Evolutionary conservation across 2,113 vertebrate genomes (phyloP).

Genomic region (Cryptomyrus ogoouensis): DNA sequence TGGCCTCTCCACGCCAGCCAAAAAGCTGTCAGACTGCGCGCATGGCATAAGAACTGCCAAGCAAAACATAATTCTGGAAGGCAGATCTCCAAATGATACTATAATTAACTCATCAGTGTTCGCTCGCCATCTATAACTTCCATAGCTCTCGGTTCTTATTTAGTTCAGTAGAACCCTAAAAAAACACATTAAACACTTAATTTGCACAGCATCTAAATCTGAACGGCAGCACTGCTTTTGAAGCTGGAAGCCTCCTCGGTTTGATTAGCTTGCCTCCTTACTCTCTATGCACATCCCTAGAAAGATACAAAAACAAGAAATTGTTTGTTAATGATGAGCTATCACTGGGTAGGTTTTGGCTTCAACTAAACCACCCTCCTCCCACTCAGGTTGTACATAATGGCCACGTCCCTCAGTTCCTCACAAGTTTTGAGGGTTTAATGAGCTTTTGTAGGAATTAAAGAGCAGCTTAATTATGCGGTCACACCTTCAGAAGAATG

Average conservation of each 20-base stretch:
- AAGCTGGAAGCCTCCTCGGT: not conserved
- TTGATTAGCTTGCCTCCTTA: not conserved
- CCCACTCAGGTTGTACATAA: not conserved
- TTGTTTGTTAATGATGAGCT: not conserved
- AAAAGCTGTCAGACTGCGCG: not conserved
- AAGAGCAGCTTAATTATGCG: not conserved
- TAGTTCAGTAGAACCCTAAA: not conserved
- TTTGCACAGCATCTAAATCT: not conserved
- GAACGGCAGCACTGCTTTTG: not conserved
- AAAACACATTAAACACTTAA: not conserved
- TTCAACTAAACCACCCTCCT: not conserved
- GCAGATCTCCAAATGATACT: not conserved
- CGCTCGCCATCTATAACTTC: not conserved
- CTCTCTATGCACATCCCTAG: not conserved
- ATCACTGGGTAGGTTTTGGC: not conserved
- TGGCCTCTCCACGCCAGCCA: not conserved
- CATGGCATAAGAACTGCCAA: not conserved
- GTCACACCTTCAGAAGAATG: not conserved
- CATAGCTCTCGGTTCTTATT: not conserved
- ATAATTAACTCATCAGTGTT: not conserved
- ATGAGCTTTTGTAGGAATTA: not conserved
- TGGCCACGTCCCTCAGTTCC: not conserved
- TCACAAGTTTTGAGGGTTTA: not conserved
- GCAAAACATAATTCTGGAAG: not conserved
- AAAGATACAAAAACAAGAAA: not conserved